Percentiles rank a stretch among this genome's conserved stretches.
These are phyloP conservation scores for Tortrix viridana DNA, from an alignment of 2,888 invertebrate genomes.

Conservation along the genomic window DNA sequence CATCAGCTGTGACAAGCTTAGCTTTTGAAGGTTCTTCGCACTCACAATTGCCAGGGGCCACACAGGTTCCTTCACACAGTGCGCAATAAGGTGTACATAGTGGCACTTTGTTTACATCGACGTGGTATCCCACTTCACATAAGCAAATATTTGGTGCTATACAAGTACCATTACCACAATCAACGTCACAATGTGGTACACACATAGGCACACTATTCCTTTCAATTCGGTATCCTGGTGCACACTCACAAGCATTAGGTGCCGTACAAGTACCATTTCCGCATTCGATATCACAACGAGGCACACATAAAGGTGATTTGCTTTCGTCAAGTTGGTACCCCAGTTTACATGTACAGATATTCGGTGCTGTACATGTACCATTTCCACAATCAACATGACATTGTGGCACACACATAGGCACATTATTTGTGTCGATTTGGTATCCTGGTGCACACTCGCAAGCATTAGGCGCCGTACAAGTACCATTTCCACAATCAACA, in stretches of 20 bases:
- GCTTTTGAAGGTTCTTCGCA: conserved; percentile 54
- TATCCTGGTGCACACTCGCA: conserved; percentile 53
- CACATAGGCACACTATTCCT: conserved; percentile 28
- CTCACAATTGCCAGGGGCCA: conserved; percentile 55
- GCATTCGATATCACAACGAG: conserved; percentile 21
- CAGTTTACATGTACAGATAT: conserved; percentile 67
- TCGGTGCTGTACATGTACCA: conserved; percentile 45
- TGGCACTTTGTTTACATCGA: conserved; percentile 21
- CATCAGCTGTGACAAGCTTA: conserved; percentile 28
- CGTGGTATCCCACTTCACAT: conserved; percentile 49
- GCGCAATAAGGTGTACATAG: conserved; percentile 44
- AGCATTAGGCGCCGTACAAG: conserved; percentile 46
- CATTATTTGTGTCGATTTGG: conserved; percentile 25
- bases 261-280: conserved; percentile 30
- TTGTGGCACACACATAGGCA: conserved; percentile 40
- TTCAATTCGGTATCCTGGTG: conserved; percentile 20
- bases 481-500: conserved; percentile 45
- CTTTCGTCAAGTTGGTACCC: conserved; percentile 43
- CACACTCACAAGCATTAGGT: conserved; percentile 38
- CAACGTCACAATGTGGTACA: conserved; percentile 41
- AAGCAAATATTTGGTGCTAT: conserved; percentile 48
- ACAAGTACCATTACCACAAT: conserved; percentile 48
- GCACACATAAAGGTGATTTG: conserved; percentile 32
- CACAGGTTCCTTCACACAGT: conserved; percentile 44
- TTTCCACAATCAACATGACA: conserved; percentile 50